phyloP scores from a whole-genome alignment of 2,113 vertebrate genomes.

The Stomatorhinus ivindoensis region DNA sequence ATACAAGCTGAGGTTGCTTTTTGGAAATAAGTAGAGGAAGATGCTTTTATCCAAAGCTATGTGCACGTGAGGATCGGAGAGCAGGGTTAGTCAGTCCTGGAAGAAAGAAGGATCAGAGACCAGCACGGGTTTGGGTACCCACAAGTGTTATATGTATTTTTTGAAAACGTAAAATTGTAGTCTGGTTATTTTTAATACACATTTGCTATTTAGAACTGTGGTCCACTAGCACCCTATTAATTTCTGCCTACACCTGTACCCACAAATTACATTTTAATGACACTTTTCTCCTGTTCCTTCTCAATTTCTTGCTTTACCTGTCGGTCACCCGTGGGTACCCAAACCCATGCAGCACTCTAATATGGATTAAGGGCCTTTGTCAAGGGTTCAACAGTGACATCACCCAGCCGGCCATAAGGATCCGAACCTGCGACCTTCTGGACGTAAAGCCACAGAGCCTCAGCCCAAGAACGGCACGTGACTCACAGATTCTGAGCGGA shows the following conservation, averaged over 20 bases:
- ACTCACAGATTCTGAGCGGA: slow-evolving; percentile 70
- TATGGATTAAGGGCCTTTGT: background rate
- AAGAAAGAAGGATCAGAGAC: background rate
- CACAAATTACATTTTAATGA: too few relatives aligned
- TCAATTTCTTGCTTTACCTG: too few relatives aligned
- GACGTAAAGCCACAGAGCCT: background rate
- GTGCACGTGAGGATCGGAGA: background rate
- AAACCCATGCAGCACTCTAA: too few relatives aligned
- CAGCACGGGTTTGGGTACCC: too few relatives aligned
- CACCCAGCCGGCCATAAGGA: background rate
- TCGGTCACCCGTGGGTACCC: too few relatives aligned
- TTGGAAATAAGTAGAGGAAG: background rate
- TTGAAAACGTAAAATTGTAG: too few relatives aligned
- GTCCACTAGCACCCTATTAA: too few relatives aligned
- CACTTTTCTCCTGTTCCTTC: too few relatives aligned
- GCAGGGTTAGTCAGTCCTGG: background rate
- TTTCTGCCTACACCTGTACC: too few relatives aligned
- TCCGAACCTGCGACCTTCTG: background rate
- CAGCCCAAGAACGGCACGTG: background rate
- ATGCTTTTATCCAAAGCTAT: background rate
- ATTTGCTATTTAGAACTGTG: too few relatives aligned
- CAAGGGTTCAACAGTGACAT: background rate
- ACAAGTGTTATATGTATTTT: too few relatives aligned
- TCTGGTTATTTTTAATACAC: too few relatives aligned
- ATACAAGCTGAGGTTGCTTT: background rate